Evolutionary conservation across 2,797 vertebrate genomes (phyloP).

Genomic region (Peromyscus nudipes): DNA sequence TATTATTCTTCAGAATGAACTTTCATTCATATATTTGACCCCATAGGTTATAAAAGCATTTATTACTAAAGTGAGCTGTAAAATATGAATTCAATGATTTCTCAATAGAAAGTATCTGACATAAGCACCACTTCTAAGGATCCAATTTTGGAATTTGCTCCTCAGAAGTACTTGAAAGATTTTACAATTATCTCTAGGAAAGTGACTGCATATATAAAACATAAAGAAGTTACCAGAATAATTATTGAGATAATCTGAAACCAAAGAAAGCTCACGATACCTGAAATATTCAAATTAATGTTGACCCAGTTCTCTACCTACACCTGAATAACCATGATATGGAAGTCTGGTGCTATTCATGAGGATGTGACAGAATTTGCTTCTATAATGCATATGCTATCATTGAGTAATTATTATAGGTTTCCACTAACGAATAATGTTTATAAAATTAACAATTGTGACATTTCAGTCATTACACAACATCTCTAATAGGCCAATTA

Average conservation of each 20-base stretch:
- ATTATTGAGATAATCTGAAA: conserved; percentile 55
- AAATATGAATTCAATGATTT: conserved; percentile 51
- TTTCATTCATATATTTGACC: conserved; percentile 29
- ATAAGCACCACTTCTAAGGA: not conserved
- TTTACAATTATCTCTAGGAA: not conserved
- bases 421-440: conserved; percentile 8
- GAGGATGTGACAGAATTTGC: conserved; percentile 20
- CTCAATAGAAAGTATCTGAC: not conserved
- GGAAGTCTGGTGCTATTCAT: conserved; percentile 7
- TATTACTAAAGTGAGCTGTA: conserved; percentile 11
- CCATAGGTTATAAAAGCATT: not conserved
- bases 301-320: not conserved
- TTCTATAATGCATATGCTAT: conserved; percentile 46
- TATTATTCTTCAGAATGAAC: not conserved
- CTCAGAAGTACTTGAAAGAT: conserved; percentile 6
- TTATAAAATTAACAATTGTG: not conserved
- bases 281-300: conserved; percentile 51
- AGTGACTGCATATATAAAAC: not conserved
- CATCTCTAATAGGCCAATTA: not conserved
- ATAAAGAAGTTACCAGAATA: not conserved
- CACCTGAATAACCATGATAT: conserved; percentile 21
- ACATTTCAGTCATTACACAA: conserved; percentile 2
- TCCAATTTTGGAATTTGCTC: not conserved
- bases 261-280: conserved; percentile 1
- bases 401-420: not conserved